Evolutionary conservation across 92 coral and sea anemone genomes (phyloP), one percentile per base, ranked within the genome.

Genomic region (Palythoa grandiflora): DNA sequence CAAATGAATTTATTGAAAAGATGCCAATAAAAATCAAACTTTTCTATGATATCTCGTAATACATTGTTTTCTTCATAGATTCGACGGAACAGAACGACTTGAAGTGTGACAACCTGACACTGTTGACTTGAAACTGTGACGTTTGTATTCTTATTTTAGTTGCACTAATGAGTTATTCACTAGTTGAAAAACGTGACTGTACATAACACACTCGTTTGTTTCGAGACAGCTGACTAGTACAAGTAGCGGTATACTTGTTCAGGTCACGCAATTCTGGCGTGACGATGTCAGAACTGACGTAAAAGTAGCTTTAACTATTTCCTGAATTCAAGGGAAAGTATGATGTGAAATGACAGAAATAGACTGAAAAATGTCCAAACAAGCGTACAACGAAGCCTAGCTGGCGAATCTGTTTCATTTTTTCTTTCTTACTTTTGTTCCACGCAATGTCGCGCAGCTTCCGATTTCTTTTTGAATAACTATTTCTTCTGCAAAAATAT

Each of bases 71-170:
- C 40, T 80, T 61, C 40, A 9, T 68, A 80, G 85, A 80, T 80
- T 38, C 36, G 73, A 80, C 73, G 61, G 38, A 61, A 61, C 51
- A 60, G 54, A 80, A 80, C 15, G 36, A 28, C 52, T 61, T 61
- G 54, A 63, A 39, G 73, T 47, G 57, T 57, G 72, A 79, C 70
- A 59, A 79, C 35, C 16, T 16, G 85, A 80, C 85, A 61, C 47
- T 6, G 11, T 36, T 52, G 74, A 80, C 85, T 10, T 9, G 15
- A 63, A 52, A 63, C 38, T 48, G 73, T 47, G 73, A 80, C 85
- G 38, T 16, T 7, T 8, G 13, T 60, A 15, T 51, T 61, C 28
- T 9, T 38, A 68, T 60, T 37, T 55, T 55, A 78, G 70, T 59
- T 40, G 20, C 10, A 80, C 73, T 38, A 36, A 55, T 60, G 38